Base-by-base conservation (phyloP, 2,797 vertebrate species). In the Selene dorsalis region DNA sequence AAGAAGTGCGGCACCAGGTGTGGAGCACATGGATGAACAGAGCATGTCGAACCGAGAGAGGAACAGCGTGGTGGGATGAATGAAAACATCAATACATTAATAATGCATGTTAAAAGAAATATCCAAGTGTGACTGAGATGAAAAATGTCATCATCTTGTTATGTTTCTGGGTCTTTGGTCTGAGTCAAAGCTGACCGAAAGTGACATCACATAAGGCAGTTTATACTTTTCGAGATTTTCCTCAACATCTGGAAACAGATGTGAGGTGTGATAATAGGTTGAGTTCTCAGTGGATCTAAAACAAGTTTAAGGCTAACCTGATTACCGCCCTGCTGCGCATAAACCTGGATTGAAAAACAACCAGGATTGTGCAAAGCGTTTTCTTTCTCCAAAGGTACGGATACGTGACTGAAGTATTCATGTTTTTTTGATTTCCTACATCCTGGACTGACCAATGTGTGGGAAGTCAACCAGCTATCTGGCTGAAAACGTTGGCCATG, bases 401-500 rank as follows among this genome's bases (percentile, higher is more conserved):
- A 35, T 35, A 9, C 3, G 48, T 50, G 65, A 72, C n/a, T 53
- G 26, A 59, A 32, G 12, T 24, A 11, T 68, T 50, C 47, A 71
- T 20, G 6, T 59, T 48, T 67, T 69, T 73, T 22, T 28, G 3
- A 43, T 61, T 59, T 62, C 39, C 30, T 24, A 2, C 18, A 32
- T 16, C 39, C 13, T 38, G 24, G 5, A 53, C 28, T 9, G 13
- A 18, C 26, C 2, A 4, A 57, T 14, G n/a, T 56, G 73, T 63
- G 65, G 73, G 76, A 45, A 77, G 73, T 67, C 69, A 76, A 3
- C 47, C 39, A 60, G 47, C 16, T 39, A 9, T 38, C 63, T 53
- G 64, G 52, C 64, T 58, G 22, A 52, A 47, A 62, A 30, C n/a
- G 41, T 17, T 50, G 63, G 53, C n/a, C 53, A 14, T 17, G 28